Base-by-base conservation (phyloP, 2,113 vertebrate genomes). In the Cynoglossus semilaevis region DNA sequence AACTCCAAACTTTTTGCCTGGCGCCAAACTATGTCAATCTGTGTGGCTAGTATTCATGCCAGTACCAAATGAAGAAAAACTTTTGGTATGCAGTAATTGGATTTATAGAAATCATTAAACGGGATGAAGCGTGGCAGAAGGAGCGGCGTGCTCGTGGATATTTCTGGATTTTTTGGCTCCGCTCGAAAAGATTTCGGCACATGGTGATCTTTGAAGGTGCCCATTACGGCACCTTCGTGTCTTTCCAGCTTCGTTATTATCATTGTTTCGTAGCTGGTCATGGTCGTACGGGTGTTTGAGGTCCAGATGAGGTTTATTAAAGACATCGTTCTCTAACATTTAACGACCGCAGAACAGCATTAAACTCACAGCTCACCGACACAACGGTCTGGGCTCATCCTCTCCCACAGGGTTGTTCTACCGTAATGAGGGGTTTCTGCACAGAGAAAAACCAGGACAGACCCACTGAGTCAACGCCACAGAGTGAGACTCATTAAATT, bases 401-500 rank as follows among this genome's bases (percentile, higher is more conserved):
- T 42, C 4, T 1, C 37, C 64, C 51, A 46, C 41, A 58, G 44
- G 9, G 44, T 45, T 19, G 7, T n/a, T 2, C 10, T 1, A 9
- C 47, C 59, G 46, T 72, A 82, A 78, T 44, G 74, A 84, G 62
- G 47, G 37, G 52, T 53, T 46, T 17, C 59, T 22, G 10, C 61
- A 44, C 45, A 29, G 22, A 29, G 49, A 41, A 61, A 45, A 61
- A 68, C 72, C 71, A 13, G 58, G 53, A 41, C 70, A 46, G 22
- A 49, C 34, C 4, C 36, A 56, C 48, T 58, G 67, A 76, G 60
- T 78, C 78, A 78, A 74, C 78, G 60, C 67, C 63, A 48, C 57
- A 51, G 34, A 59, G 37, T 40, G 47, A 38, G 61, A 65, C 62
- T 29, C 16, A 63, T 73, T 79, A 61, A 52, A 72, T 57, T 76